Evolutionary conservation across 2,797 vertebrate species (phyloP), one percentile per base, ranked within the genome.

Genomic region (Labeo calbasu): DNA sequence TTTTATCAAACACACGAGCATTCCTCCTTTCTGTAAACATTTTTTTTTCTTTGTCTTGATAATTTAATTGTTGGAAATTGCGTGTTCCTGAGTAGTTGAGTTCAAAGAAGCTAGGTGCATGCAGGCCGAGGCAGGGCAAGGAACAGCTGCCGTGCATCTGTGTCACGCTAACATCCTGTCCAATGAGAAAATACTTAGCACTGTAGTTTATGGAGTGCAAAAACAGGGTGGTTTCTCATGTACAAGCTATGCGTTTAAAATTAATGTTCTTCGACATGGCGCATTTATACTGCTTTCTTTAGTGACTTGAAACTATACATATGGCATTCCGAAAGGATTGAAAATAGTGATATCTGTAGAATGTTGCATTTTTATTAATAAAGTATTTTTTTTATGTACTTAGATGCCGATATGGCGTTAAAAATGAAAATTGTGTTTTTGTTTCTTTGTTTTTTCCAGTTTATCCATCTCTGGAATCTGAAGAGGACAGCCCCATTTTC

Each of bases 401-500:
- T 65, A 14, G 23, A 63, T 63, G 23, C 59, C 15, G 25, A 63
- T 15, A 63, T 6, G 14, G 7, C 5, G 8, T 17, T 19, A 65
- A 65, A 32, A 65, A 17, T 65, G 14, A 32, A 3, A 17, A 32
- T 32, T 1, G 2, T 3, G 13, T 21, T n/a, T 28, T 40, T 15
- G 8, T 40, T 21, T 28, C 4, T 57, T 28, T 55, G 13, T 88
- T 51, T 12, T 1, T 87, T 92, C 21, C 15, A 96, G 95, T 99
- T 91, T 99, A 99, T 90, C 98, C 98, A 14, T 99, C 98, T 7
- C 92, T 99, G 80, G 98, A 99, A 92, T 99, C 98, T 3, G 98
- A 99, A 8, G 98, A 99, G 91, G 98, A 99, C 91, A 99, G 98
- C 91, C 98, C 98, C 1, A 95, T 99, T 63, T 99, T 99, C 94